These are phyloP conservation scores for Mythimna lalbum DNA, from an alignment of 2,888 invertebrate species.

Conservation along the genomic window DNA sequence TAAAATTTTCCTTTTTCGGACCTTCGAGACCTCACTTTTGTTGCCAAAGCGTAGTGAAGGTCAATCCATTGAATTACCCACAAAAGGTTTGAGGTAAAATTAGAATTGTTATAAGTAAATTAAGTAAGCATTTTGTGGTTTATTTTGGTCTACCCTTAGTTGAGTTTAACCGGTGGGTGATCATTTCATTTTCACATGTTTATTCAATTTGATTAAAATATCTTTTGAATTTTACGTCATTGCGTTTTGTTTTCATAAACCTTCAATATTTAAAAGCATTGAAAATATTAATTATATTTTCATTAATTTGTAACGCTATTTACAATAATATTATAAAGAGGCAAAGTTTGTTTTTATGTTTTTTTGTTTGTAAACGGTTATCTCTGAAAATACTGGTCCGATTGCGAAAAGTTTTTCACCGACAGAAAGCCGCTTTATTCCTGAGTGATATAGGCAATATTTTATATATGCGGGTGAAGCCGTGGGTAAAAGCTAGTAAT, in stretches of 20 bases:
- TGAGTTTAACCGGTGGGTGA: background rate
- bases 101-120: conserved; percentile 55
- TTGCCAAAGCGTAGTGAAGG: conserved; percentile 46
- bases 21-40: conserved; percentile 50
- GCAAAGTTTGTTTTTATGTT: too few relatives aligned
- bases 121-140: conserved; percentile 33
- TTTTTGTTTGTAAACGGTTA: too few relatives aligned
- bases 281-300: background rate
- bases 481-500: too few relatives aligned
- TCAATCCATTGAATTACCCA: conserved; percentile 56
- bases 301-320: background rate
- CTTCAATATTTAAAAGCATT: too few relatives aligned
- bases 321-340: too few relatives aligned
- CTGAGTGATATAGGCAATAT: too few relatives aligned
- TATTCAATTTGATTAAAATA: background rate
- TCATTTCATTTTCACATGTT: conserved; percentile 14
- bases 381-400: too few relatives aligned
- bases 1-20: conserved; percentile 42
- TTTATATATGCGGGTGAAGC: too few relatives aligned
- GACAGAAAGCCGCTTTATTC: too few relatives aligned
- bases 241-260: background rate
- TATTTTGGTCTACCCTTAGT: conserved; percentile 17
- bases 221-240: too few relatives aligned
- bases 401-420: too few relatives aligned
- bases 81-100: conserved; percentile 48